Percentiles rank a stretch among this genome's conserved stretches.
These are phyloP conservation scores for Apamea monoglypha DNA, from an alignment of 2,888 invertebrate genomes.

Conservation along the genomic window DNA sequence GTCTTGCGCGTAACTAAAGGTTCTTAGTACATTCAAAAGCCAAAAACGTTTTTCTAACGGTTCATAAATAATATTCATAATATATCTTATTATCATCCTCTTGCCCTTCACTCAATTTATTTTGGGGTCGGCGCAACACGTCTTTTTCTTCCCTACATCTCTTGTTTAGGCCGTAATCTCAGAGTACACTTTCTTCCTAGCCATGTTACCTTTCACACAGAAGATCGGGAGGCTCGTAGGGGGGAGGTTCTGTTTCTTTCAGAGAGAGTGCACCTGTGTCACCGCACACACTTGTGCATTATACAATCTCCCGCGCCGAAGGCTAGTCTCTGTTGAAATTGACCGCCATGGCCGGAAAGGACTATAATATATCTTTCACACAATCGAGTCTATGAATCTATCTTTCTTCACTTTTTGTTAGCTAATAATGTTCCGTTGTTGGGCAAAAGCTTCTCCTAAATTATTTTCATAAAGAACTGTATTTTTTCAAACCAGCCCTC, in stretches of 20 bases:
- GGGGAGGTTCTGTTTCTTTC: neutral
- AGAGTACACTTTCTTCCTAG: neutral
- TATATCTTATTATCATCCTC: neutral
- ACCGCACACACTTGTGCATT: too few species aligned
- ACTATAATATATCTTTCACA: neutral
- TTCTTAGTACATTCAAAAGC: neutral
- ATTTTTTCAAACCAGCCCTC: neutral
- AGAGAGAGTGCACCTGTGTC: neutral
- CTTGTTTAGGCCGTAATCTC: neutral
- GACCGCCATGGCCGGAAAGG: neutral
- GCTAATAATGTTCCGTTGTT: too few species aligned
- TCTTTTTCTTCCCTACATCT: neutral
- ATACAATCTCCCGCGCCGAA: neutral
- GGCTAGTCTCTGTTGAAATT: neutral
- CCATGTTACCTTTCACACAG: too few species aligned
- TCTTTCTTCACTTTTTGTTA: too few species aligned
- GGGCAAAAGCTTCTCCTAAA: neutral
- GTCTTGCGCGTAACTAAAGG: neutral
- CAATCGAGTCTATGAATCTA: neutral
- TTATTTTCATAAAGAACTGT: neutral
- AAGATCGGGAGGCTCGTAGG: too few species aligned
- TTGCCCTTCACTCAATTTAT: neutral
- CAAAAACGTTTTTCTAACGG: slow-evolving; percentile 2
- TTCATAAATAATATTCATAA: neutral
- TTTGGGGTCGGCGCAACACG: neutral